phyloP scores from a whole-genome alignment of 2,797 vertebrate species.

The Oreortyx pictus region DNA sequence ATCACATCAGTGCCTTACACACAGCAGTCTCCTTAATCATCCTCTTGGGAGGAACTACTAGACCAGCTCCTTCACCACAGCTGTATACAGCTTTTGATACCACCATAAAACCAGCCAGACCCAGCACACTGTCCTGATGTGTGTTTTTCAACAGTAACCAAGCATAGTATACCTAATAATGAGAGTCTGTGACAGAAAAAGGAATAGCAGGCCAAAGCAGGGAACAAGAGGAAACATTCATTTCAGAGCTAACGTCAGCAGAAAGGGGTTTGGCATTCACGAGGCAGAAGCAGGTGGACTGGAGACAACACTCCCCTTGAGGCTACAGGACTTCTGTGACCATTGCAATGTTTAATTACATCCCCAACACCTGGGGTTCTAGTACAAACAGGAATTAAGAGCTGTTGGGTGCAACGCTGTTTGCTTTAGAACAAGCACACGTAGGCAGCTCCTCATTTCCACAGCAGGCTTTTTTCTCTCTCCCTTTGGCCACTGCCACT shows the following conservation, averaged over 20 bases:
- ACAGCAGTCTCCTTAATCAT: neutral
- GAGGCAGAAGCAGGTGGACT: neutral
- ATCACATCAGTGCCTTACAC: neutral
- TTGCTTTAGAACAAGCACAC: neutral
- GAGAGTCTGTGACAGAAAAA: neutral
- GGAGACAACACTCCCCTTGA: neutral
- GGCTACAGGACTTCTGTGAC: neutral
- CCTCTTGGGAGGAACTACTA: neutral
- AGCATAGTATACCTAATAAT: neutral
- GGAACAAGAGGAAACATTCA: neutral
- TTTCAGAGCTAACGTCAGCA: neutral
- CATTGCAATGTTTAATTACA: neutral
- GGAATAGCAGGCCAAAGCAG: neutral
- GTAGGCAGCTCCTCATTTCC: neutral
- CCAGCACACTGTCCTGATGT: neutral
- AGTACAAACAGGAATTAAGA: neutral
- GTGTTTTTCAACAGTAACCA: neutral
- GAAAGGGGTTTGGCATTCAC: neutral
- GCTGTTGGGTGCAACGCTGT: accelerated
- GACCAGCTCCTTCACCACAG: neutral
- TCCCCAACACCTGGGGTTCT: neutral
- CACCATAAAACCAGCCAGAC: neutral
- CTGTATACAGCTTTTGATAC: neutral
- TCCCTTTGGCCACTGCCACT: accelerated
- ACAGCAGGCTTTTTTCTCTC: neutral